A percentile compares a stretch with the other conserved stretches of the same genome.
Conservation (phyloP, 2,113 vertebrate species). For the Tretioscincus oriximinensis region DNA sequence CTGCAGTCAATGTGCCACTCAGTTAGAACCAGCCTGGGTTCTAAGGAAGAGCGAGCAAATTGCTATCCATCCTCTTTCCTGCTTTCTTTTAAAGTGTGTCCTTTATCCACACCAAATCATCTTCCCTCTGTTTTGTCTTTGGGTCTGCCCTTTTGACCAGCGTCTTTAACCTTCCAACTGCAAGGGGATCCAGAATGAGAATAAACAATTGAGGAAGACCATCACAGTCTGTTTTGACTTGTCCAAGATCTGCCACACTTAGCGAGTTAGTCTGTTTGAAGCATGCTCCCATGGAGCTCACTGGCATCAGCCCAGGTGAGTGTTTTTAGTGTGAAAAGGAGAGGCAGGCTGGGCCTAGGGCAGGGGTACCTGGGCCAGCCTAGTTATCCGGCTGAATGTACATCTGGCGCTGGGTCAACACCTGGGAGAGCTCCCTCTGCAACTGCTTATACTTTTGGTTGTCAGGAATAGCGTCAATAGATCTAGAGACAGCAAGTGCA, state of each 20-base stretch:
- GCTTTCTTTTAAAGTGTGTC: too few relatives aligned
- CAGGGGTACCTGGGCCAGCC: constrained; percentile 84
- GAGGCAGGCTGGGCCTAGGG: constrained; percentile 24
- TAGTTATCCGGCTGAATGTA: constrained; percentile 96
- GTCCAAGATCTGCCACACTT: constrained; percentile 8
- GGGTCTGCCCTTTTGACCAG: too few relatives aligned
- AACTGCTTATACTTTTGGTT: constrained; percentile 99
- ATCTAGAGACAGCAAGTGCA: constrained; percentile 84
- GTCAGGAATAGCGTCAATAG: constrained; percentile 97
- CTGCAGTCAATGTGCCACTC: not conserved
- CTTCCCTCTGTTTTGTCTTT: too few relatives aligned
- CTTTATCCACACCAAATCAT: too few relatives aligned
- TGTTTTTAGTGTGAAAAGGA: constrained; percentile 70
- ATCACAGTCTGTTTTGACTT: not conserved
- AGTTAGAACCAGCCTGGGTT: not conserved
- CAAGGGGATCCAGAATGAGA: not conserved
- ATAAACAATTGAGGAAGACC: not conserved
- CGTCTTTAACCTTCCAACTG: not conserved
- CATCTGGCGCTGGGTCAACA: constrained; percentile 99
- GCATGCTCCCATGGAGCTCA: constrained; percentile 31
- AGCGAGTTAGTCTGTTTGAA: constrained; percentile 68
- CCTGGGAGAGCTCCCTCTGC: constrained; percentile 98
- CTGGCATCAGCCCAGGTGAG: constrained; percentile 51
- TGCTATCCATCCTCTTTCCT: too few relatives aligned
- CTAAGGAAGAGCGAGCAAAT: accelerated